Evolutionary conservation across 2,797 vertebrate species (phyloP).

Genomic region (Microctenopoma lineatum): DNA sequence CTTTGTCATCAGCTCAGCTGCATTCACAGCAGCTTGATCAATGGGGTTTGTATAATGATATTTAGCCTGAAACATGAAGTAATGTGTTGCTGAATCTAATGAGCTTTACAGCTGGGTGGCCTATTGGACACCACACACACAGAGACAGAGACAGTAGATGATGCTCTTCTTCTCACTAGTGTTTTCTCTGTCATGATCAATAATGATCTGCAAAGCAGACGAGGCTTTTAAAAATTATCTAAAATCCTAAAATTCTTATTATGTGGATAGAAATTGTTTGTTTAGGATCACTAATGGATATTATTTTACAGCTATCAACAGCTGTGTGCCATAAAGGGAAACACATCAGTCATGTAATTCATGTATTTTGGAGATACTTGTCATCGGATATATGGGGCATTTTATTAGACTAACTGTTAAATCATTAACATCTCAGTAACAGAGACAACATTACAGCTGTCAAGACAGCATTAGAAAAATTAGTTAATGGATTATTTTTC

Average conservation of each 20-base stretch:
- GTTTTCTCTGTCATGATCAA: constrained; percentile 15
- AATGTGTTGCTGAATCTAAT: constrained; percentile 69
- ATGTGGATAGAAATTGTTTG: background rate
- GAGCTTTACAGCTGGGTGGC: constrained; percentile 73
- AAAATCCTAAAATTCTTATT: background rate
- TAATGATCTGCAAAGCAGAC: background rate
- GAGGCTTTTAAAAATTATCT: background rate
- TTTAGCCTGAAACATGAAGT: constrained; percentile 71
- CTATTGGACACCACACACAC: constrained; percentile 35
- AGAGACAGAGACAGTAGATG: constrained; percentile 14
- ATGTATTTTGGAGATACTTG: constrained; percentile 47
- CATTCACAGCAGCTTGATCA: constrained; percentile 65
- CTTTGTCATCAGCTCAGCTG: constrained; percentile 71
- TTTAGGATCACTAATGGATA: constrained; percentile 14
- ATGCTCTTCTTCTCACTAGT: constrained; percentile 31
- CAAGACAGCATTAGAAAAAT: constrained; percentile 50
- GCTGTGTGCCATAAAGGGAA: constrained; percentile 20
- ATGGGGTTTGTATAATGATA: constrained; percentile 68
- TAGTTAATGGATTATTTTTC: constrained; percentile 60
- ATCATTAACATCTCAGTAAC: constrained; percentile 61
- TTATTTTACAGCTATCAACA: constrained; percentile 29
- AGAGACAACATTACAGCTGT: constrained; percentile 49
- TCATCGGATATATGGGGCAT: constrained; percentile 28
- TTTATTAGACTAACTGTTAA: constrained; percentile 45
- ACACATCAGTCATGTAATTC: constrained; percentile 19